Evolutionary conservation across 2,797 vertebrate species (phyloP), one percentile per base, ranked within the genome.

Genomic region (Carapus acus): DNA sequence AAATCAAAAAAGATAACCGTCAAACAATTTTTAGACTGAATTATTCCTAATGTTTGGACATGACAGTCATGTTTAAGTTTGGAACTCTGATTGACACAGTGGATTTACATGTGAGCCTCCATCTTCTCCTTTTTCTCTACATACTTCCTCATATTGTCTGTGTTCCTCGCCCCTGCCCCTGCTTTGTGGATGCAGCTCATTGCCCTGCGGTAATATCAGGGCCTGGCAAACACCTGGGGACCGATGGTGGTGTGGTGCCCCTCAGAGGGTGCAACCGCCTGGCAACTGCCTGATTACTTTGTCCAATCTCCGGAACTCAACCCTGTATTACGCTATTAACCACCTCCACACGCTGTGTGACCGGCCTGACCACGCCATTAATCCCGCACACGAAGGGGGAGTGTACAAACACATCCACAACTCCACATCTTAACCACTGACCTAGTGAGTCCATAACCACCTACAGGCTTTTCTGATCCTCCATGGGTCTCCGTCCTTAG

Each of bases 281-380:
- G 81, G 78, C 81, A 83, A 84, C 82, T 65, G 73, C 71, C 80
- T 87, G 84, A 88, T 88, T 86, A 83, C 83, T 86, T 87, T 87
- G 83, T 85, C 80, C 84, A 83, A 73, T 71, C 73, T 80, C 82
- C 47, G 80, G 83, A 87, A 87, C 86, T 83, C 76, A 71, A 71
- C 80, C 73, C 73, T 71, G 77, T 81, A 70, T 73, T n/a, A 79
- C 80, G 73, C 81, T 81, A 83, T 85, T 86, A 86, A 80, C 75
- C 80, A 71, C 74, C 62, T 69, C 54, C 71, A 82, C 55, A 66
- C 69, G 42, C 43, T 73, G 72, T 74, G 76, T 76, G 62, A 74
- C 65, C 74, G 71, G 52, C 69, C 69, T 54, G 37, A 70, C 70
- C 49, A 14, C 78, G 65, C 71, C 64, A 65, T 80, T 80, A 77